These are phyloP conservation scores for Prionchulus punctatus DNA, from an alignment of 2,888 invertebrate genomes.

Conservation along the genomic window DNA sequence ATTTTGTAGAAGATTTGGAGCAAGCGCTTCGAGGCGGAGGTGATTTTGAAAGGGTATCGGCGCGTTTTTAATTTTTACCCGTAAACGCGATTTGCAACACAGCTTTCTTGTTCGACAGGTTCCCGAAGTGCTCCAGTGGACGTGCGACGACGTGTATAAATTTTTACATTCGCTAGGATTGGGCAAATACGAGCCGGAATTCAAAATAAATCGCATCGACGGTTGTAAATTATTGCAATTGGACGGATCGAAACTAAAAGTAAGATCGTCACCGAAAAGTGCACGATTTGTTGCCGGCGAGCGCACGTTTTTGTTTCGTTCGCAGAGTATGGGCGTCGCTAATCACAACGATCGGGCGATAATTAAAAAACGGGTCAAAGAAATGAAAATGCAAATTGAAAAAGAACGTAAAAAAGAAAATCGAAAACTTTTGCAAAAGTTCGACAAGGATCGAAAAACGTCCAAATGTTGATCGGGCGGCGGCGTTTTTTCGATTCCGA, in stretches of 20 bases:
- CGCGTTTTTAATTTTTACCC: background rate
- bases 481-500: too few species aligned
- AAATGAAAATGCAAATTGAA: constrained; percentile 38
- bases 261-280: constrained; percentile 17
- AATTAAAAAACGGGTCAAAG: constrained; percentile 42
- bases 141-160: constrained; percentile 25
- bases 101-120: background rate
- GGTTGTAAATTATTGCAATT: constrained; percentile 68
- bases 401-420: constrained; percentile 51
- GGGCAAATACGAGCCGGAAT: constrained; percentile 69
- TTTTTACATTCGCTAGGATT: constrained; percentile 43
- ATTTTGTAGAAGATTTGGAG: background rate
- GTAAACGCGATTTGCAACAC: background rate
- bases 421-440: background rate
- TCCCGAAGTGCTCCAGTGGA: constrained; percentile 28
- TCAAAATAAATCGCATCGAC: constrained; percentile 70
- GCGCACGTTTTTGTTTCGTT: background rate
- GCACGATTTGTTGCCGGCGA: background rate
- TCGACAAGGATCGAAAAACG: background rate
- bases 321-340: constrained; percentile 38
- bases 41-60: background rate
- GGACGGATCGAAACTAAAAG: constrained; percentile 77
- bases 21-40: background rate
- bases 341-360: constrained; percentile 39
- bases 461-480: background rate